A percentile compares a stretch with the other conserved stretches of the same genome.
Conservation (phyloP, 2,113 vertebrate species). For the Varanus komodoensis region DNA sequence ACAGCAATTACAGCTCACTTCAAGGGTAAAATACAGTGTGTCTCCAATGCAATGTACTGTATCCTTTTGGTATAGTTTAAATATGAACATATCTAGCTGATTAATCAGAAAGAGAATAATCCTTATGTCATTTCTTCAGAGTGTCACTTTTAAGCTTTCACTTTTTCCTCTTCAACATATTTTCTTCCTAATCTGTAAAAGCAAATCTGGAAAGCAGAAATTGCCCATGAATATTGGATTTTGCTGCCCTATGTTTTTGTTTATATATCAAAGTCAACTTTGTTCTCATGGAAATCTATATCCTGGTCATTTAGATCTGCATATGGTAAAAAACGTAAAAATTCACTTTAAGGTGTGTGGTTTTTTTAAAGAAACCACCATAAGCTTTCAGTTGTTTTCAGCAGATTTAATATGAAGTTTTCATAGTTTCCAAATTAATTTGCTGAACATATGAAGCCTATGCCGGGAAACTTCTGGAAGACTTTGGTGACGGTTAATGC, state of each 20-base stretch:
- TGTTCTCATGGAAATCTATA: background rate
- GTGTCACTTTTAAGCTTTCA: background rate
- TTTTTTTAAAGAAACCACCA: background rate
- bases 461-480: background rate
- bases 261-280: background rate
- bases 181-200: conserved; percentile 6
- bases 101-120: background rate
- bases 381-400: background rate
- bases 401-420: background rate
- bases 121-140: background rate
- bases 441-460: conserved; percentile 25
- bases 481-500: background rate
- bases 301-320: background rate
- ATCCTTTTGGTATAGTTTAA: fast-evolving
- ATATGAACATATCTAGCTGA: background rate
- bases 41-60: background rate
- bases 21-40: fast-evolving
- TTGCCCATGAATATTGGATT: background rate
- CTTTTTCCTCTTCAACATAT: background rate
- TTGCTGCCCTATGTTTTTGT: background rate
- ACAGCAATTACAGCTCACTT: background rate
- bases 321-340: background rate
- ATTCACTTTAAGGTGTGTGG: background rate
- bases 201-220: conserved; percentile 22
- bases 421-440: background rate